phyloP scores from a whole-genome alignment of 2,113 vertebrate genomes.

The Clupea harengus region DNA sequence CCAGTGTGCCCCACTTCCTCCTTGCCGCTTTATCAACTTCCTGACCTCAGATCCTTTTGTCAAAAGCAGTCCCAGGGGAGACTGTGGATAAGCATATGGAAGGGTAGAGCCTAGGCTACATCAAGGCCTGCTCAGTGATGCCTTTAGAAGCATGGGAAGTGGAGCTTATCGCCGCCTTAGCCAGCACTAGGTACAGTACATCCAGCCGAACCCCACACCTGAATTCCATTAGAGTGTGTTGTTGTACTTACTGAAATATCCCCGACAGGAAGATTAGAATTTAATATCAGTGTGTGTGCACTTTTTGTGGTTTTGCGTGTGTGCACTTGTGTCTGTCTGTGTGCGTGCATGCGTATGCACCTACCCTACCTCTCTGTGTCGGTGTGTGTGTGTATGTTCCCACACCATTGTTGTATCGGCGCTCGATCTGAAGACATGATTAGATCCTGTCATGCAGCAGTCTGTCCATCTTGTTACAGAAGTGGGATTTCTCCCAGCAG shows the following conservation, averaged over 20 bases:
- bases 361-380: background rate
- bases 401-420: background rate
- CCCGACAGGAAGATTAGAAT: conserved; percentile 13
- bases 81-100: conserved; percentile 31
- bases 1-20: conserved; percentile 35
- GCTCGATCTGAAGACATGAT: background rate
- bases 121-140: conserved; percentile 7
- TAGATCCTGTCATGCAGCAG: background rate
- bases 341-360: background rate
- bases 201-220: conserved; percentile 29
- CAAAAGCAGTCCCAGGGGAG: conserved; percentile 32
- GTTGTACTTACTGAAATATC: conserved; percentile 17
- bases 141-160: conserved; percentile 25
- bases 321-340: background rate
- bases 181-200: conserved; percentile 17
- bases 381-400: background rate
- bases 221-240: conserved; percentile 28
- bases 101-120: conserved; percentile 21
- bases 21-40: conserved; percentile 46
- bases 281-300: conserved; percentile 2
- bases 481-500: background rate
- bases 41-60: conserved; percentile 38
- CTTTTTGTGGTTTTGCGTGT: background rate
- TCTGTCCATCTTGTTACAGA: background rate
- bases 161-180: conserved; percentile 23